Percentiles rank a stretch among this genome's conserved stretches.
These are phyloP conservation scores for Temnothorax curvispinosus DNA, from an alignment of 1,140 invertebrate species.

Conservation along the genomic window DNA sequence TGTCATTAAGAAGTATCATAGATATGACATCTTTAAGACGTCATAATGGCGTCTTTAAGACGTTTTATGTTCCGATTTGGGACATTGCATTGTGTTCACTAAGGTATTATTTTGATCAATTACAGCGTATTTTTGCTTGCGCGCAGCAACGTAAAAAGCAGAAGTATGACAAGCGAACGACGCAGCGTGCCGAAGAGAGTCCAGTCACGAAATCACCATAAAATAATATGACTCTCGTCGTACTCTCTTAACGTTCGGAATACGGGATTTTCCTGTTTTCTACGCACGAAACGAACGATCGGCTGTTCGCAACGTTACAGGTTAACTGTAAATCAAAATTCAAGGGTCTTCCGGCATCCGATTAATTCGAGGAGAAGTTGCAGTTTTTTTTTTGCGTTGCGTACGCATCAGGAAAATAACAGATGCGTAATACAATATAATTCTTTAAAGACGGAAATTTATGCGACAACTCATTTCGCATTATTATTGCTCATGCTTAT, in stretches of 20 bases:
- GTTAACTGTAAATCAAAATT: constrained; percentile 37
- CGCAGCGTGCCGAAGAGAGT: constrained; percentile 25
- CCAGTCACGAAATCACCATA: constrained; percentile 62
- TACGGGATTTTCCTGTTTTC: constrained; percentile 55
- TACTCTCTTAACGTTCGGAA: constrained; percentile 45
- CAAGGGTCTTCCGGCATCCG: constrained; percentile 6
- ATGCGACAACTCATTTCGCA: neutral
- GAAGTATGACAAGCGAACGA: constrained; percentile 61
- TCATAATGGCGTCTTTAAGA: too few relatives aligned
- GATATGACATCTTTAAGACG: too few relatives aligned
- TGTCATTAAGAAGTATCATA: too few relatives aligned
- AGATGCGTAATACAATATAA: neutral
- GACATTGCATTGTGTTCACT: too few relatives aligned
- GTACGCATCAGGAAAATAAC: neutral
- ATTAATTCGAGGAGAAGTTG: neutral
- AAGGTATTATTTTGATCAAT: neutral
- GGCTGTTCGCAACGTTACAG: constrained; percentile 35
- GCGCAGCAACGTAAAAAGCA: constrained; percentile 45
- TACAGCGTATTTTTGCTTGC: constrained; percentile 34
- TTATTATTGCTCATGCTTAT: constrained; percentile 4
- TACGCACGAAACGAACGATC: constrained; percentile 24
- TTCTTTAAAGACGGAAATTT: neutral
- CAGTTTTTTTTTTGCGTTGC: neutral
- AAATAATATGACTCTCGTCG: constrained; percentile 67
- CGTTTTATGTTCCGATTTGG: too few relatives aligned